Base-by-base conservation (phyloP, 1,140 invertebrate genomes). In the Drosophila elegans region DNA sequence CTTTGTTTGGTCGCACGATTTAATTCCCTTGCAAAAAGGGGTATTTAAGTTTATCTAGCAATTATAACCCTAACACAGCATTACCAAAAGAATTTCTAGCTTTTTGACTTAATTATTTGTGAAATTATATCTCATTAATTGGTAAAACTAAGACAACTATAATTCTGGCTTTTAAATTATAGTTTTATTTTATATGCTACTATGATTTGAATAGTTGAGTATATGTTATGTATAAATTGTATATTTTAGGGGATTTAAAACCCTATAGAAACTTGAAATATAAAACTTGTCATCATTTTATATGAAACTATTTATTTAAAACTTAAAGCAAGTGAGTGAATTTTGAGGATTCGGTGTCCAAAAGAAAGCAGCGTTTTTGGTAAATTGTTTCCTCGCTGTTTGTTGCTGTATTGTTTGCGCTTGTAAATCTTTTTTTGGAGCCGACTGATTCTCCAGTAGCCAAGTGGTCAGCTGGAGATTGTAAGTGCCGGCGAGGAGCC, bases 381-480 rank as follows among this genome's bases (percentile, higher is more conserved):
- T 12, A n/a, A 1, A 11, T 12, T 48, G 38, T 57, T 57, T 39
- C 2, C 13, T n/a, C 3, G 13, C 13, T 48, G 36, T 57, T 57
- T 39, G 38, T n/a, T 39, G 48, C 25, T 12, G 16, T 42, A 41
- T 59, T 25, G 38, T 62, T 62, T 38, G 59, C 25, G 36, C 32
- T 59, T 16, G 16, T 42, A 60, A 62, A 59, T 59, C 60, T 42
- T 55, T 25, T 12, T 46, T 46, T 25, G 41, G 7, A 60, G 29
- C 10, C 38, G 25, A 9, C 34, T 9, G 38, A 5, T 13, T 13
- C 32, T 27, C 32, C 32, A 27, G 39, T 62, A 63, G 57, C 49
- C 61, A 38, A 45, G 49, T 60, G 72, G 62, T 63, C 69, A 79
- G 52, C 25, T 27, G 52, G 52, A 51, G 49, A n/a, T 39, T 41